Percentiles rank a stretch among this genome's conserved stretches.
Evolutionary conservation across 2,888 invertebrate species (phyloP).

Genomic region (Sylvicola fuscatus): DNA sequence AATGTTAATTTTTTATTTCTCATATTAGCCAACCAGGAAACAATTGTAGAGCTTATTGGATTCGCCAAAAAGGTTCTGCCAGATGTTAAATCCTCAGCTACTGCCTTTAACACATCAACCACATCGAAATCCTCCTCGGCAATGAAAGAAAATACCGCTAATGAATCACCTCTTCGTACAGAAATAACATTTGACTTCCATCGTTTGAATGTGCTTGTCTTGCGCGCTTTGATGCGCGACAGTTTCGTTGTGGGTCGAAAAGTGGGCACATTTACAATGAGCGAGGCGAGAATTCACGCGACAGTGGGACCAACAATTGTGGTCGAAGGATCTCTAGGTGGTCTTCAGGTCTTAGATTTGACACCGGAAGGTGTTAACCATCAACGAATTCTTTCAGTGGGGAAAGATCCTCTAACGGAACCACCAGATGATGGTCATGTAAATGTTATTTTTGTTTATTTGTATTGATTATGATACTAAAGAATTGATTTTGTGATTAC

Average conservation of each 20-base stretch:
- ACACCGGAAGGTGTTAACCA: constrained; percentile 67
- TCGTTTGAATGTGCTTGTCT: constrained; percentile 66
- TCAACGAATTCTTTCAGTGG: constrained; percentile 69
- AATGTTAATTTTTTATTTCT: constrained; percentile 7
- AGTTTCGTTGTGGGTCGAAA: constrained; percentile 56
- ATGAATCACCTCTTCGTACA: constrained; percentile 30
- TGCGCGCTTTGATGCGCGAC: constrained; percentile 58
- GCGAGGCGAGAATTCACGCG: constrained; percentile 75
- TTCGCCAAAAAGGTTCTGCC: constrained; percentile 58
- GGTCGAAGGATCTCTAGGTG: constrained; percentile 75
- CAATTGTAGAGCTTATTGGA: constrained; percentile 81
- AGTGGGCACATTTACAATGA: constrained; percentile 85
- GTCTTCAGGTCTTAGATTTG: constrained; percentile 75
- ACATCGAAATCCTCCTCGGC: constrained; percentile 8
- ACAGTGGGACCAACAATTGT: constrained; percentile 44
- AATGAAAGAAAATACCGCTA: constrained; percentile 4
- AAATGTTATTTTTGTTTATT: constrained; percentile 15
- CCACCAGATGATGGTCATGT: constrained; percentile 12
- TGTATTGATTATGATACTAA: background rate
- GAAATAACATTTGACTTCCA: constrained; percentile 87
- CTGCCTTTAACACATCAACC: background rate
- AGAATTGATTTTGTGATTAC: background rate
- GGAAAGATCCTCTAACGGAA: constrained; percentile 47
- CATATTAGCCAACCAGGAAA: constrained; percentile 91
- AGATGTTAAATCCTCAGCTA: constrained; percentile 12